Evolutionary conservation across 2,113 vertebrate species (phyloP).

Genomic region (Lichenostomus cassidix): DNA sequence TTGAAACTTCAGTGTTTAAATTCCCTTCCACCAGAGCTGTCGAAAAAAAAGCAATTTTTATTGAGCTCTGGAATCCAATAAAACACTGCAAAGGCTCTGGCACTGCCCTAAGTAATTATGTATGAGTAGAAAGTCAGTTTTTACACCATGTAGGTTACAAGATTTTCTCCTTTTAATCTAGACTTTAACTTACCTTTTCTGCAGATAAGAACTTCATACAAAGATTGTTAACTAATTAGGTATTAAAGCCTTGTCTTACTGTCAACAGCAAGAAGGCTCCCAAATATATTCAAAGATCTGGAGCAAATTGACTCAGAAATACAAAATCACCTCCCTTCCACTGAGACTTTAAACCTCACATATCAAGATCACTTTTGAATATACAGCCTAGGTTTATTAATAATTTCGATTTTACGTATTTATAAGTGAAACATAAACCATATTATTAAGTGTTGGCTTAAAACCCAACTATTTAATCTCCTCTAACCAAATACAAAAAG

Average conservation of each 20-base stretch:
- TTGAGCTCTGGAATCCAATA: constrained; percentile 69
- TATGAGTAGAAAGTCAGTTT: constrained; percentile 21
- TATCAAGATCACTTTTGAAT: not conserved
- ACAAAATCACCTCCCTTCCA: not conserved
- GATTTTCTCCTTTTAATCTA: constrained; percentile 6
- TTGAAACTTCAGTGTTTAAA: constrained; percentile 43
- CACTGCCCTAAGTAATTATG: constrained; percentile 35
- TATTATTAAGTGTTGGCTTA: not conserved
- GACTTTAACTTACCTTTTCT: constrained; percentile 48
- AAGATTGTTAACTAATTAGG: constrained; percentile 48
- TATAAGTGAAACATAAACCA: not conserved
- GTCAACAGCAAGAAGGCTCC: not conserved
- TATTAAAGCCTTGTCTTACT: constrained; percentile 10
- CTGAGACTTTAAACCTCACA: not conserved
- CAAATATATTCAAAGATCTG: not conserved
- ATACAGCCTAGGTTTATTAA: not conserved
- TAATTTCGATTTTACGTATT: not conserved
- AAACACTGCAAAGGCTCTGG: constrained; percentile 56
- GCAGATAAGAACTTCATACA: not conserved
- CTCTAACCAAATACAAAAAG: not conserved
- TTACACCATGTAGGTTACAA: not conserved
- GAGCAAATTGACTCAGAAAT: not conserved
- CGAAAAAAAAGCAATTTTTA: constrained; percentile 54
- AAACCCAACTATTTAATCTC: not conserved
- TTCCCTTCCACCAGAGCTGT: constrained; percentile 5